Evolutionary conservation across 2,888 invertebrate species (phyloP), one percentile per base, ranked within the genome.

Genomic region (Lordiphosa andalusiaca): DNA sequence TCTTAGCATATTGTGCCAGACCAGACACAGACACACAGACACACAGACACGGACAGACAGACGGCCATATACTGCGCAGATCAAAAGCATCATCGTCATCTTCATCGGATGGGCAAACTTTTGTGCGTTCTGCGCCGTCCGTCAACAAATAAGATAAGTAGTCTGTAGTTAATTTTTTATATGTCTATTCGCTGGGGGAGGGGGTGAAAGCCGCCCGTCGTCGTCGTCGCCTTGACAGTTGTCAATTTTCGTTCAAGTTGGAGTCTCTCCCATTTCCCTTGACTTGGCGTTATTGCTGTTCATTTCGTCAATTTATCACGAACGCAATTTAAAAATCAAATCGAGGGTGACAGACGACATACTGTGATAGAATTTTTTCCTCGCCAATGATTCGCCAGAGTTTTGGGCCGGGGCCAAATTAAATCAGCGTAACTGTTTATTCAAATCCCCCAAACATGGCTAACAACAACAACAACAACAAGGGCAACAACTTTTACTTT

Each of bases 381-480:
- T 46, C 52, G 54, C 59, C 70, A 62, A 71, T 67, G 67, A 67
- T 63, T 63, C 53, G 40, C 12, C 2, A 46, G 54, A 47, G 52
- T 21, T 40, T 37, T 57, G 60, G 30, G 13, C 33, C 37, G 37
- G 69, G 53, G 38, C 56, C 67, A 85, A 87, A 87, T 87, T 84
- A 86, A 87, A 87, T 87, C 88, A 88, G 85, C 87, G 86, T 86
- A 85, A 85, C 86, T 87, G 88, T 87, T 87, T 88, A 87, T 86
- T 86, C 88, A 85, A 85, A 86, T 85, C 84, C 81, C 84, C 85
- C 86, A 73, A 82, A 84, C 80, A 84, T 74, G 67, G 71, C 69
- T 67, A 71, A 73, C 58, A 65, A 50, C 51, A 54, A 51, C 36
- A 35, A 51, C 65, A 67, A 74, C 73, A 69, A 63, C 54, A 58